Evolutionary conservation across 2,797 vertebrate species (phyloP), one percentile per base, ranked within the genome.

Genomic region (Heteromormyrus szaboi): DNA sequence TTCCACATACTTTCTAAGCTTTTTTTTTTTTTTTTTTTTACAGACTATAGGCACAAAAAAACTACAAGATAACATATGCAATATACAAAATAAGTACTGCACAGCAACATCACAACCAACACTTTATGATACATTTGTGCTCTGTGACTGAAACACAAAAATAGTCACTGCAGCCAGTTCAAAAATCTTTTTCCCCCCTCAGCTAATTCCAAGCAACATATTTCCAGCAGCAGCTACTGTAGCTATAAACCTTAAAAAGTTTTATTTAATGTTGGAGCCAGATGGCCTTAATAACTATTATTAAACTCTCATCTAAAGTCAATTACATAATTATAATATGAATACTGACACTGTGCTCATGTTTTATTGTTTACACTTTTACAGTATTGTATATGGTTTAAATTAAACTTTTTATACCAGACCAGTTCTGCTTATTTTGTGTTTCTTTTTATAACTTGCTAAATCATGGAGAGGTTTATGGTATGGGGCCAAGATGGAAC

Each of bases 281-380:
- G 94, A 93, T 96, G 94, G 92, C 90, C 91, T 92, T 92, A 91
- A 95, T 95, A 91, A 93, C 50, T 48, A 22, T 76, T 76, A 37
- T 54, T 79, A 81, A 50, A 72, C 8, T 33, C 59, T 50, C 87
- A 50, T 68, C 87, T 56, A 22, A 54, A 81, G 65, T 65, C 51
- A 76, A 50, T 62, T 88, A 83, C 81, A 25, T 54, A 89, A 87
- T 85, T 72, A 88, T 19, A 87, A 86, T 72, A 54, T 54, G 85
- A 86, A 54, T 29, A 54, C 29, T 85, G 83, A 37, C 29, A 33
- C 85, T 54, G 48, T 50, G 17, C 5, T 54, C 85, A n/a, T 33
- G 22, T 25, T 86, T 25, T 33, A 17, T 50, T 85, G 44, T 85
- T 50, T 51, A 33, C 48, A 86, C 14, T 14, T 53, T 33, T 46